phyloP scores from a whole-genome alignment of 2,888 invertebrate genomes.

The Ophion ventricosus region DNA sequence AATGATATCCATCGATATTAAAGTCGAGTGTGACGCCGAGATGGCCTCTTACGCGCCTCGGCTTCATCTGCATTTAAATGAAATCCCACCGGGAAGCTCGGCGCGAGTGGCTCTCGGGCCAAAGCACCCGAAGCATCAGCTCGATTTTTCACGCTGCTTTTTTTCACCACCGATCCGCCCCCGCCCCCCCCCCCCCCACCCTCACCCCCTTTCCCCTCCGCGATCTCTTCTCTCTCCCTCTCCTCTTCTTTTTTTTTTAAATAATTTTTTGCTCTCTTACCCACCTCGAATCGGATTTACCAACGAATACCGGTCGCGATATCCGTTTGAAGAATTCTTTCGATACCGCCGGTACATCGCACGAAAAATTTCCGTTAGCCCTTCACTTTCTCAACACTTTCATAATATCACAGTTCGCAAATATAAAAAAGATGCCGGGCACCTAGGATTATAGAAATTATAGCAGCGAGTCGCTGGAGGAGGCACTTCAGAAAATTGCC shows the following conservation, averaged over 20 bases:
- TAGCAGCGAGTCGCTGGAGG: no score
- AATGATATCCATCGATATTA: slow-evolving; percentile 79
- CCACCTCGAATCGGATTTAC: slow-evolving; percentile 45
- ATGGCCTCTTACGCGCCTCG: slow-evolving; percentile 69
- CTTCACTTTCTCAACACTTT: no score
- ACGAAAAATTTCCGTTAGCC: not conserved
- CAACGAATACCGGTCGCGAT: slow-evolving; percentile 36
- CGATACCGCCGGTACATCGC: slow-evolving; percentile 31
- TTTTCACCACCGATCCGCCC: not conserved
- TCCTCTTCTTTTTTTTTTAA: not conserved
- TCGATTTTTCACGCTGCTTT: slow-evolving; percentile 54
- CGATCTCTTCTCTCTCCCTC: no score
- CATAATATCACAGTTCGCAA: no score
- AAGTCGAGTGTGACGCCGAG: slow-evolving; percentile 72
- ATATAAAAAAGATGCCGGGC: no score
- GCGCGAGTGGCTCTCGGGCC: slow-evolving; percentile 56
- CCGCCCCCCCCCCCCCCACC: not conserved
- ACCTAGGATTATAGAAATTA: no score
- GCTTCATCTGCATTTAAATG: slow-evolving; percentile 80
- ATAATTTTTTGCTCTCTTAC: not conserved
- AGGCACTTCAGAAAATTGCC: no score
- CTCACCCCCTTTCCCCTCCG: no score
- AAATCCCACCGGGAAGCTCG: slow-evolving; percentile 71
- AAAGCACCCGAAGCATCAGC: slow-evolving; percentile 46
- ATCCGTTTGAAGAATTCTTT: slow-evolving; percentile 38